Base-by-base conservation (phyloP, 2,888 invertebrate genomes). In the Eupithecia subfuscata region DNA sequence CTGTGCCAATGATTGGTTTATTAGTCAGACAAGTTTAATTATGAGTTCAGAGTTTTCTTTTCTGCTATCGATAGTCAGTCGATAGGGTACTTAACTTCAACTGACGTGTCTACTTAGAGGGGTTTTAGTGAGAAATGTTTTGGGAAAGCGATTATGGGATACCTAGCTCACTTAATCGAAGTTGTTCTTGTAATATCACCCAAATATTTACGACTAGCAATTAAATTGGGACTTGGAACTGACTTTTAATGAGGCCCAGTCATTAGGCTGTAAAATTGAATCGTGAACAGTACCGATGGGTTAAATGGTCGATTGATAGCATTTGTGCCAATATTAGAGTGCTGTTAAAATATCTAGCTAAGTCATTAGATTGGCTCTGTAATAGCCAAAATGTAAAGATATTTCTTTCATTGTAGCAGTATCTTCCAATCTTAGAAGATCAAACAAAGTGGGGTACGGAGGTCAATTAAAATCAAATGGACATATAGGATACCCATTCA, bases 121-220 rank as follows among this genome's bases (percentile, higher is more conserved):
- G 12, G 60, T 60, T 60, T 60, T 60, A 22, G 25, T 60, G 25
- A 60, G 25, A 9, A 60, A 60, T 60, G 25, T 60, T 25, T 25
- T 60, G 25, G 52, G 18, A 34, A 64, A 64, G 64, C 16, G 34
- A 18, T 64, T 64, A 34, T 34, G 18, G 34, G 3, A 34, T 34
- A 64, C 34, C 64, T 16, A 34, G 34, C 34, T 18, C 9, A 71
- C 74, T 78, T 75, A 80, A 75, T 77, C 71, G 73, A 71, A 76
- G 76, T 63, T 63, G 30, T 64, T 64, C 64, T 64, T 64, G 64
- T 64, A 64, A 64, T 69, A 48, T 45, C 34, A 68, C 69, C 70
- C 67, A 78, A 78, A 77, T 75, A 78, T 79, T 78, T 76, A 80
- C 78, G 77, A 79, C 70, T 74, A 73, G 63, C 64, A 73, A 76